Base-by-base conservation (phyloP, 2,113 vertebrate genomes). In the Lophius piscatorius region DNA sequence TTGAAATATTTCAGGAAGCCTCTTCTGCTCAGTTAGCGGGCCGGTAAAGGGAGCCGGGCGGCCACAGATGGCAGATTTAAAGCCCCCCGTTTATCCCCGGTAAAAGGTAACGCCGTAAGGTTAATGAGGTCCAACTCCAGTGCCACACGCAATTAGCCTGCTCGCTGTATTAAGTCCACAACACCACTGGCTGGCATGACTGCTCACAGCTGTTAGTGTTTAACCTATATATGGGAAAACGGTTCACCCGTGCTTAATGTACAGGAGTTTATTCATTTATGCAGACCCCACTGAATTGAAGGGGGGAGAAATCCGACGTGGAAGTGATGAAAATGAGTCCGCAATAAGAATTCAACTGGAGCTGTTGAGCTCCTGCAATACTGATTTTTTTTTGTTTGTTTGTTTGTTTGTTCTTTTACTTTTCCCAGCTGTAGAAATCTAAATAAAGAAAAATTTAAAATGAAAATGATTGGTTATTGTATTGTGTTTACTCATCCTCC, bases 101-200 rank as follows among this genome's bases (percentile, higher is more conserved):
- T 82, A 76, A 83, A 87, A 86, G 68, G 58, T 83, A 84, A 83
- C 21, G 83, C 67, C 56, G 71, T 44, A 14, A 81, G 82, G 89
- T 88, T 90, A 90, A 90, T 83, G 76, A 87, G 78, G 69, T 73
- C 76, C 83, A 86, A 55, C 69, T 46, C 55, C 57, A 41, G 38
- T 47, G 83, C 80, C 74, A 76, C 66, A 83, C 70, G 41, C 77
- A 86, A 90, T 89, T 87, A 87, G 79, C 75, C 75, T 16, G 38
- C 67, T 50, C 20, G 38, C 63, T 50, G 76, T 76, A 78, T 76
- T 56, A 61, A 63, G 62, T 66, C 54, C 17, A 4, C 70, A 41
- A 18, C 65, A 16, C 35, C 35, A 9, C 21, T 6, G 31, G 42
- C 46, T 28, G 31, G 63, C 61, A 51, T 57, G 75, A 74, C 38